These are phyloP conservation scores for Proisotoma minuta DNA, from an alignment of 2,888 invertebrate species.

Conservation along the genomic window DNA sequence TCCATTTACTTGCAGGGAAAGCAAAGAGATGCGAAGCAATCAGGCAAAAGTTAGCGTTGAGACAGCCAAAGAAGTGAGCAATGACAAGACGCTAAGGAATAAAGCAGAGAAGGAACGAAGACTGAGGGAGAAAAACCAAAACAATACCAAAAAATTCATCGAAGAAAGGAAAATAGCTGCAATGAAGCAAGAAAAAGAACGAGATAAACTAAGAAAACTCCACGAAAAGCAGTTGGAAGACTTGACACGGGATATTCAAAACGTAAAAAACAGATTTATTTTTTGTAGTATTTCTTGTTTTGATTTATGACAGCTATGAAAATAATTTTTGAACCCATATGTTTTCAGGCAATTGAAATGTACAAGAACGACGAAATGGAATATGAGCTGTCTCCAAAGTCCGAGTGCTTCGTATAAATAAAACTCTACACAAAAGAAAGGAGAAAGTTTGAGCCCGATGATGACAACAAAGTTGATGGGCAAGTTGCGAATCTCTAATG, in stretches of 20 bases:
- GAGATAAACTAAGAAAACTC: slow-evolving; percentile 81
- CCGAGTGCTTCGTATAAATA: slow-evolving; percentile 85
- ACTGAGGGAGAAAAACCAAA: slow-evolving; percentile 89
- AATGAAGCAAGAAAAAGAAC: slow-evolving; percentile 85
- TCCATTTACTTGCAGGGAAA: slow-evolving; percentile 62
- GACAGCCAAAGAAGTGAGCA: slow-evolving; percentile 89
- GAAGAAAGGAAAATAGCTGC: slow-evolving; percentile 85
- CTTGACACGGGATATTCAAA: slow-evolving; percentile 78
- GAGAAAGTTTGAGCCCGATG: too few relatives aligned
- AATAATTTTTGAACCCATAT: background rate
- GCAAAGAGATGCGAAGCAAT: slow-evolving; percentile 88
- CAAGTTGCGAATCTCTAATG: too few relatives aligned
- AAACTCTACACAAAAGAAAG: too few relatives aligned
- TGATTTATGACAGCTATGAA: background rate
- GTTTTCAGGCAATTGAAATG: slow-evolving; percentile 73
- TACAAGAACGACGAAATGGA: slow-evolving; percentile 90
- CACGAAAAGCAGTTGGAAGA: slow-evolving; percentile 91
- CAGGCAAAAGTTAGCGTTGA: slow-evolving; percentile 97
- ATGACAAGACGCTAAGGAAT: slow-evolving; percentile 91
- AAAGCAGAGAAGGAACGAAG: slow-evolving; percentile 95
- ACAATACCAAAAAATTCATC: slow-evolving; percentile 95
- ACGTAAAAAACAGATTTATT: slow-evolving; percentile 56
- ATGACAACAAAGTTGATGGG: too few relatives aligned
- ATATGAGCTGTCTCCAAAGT: slow-evolving; percentile 80
- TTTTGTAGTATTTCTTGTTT: background rate